phyloP scores from a whole-genome alignment of 2,113 vertebrate genomes.

The Asarcornis scutulata region DNA sequence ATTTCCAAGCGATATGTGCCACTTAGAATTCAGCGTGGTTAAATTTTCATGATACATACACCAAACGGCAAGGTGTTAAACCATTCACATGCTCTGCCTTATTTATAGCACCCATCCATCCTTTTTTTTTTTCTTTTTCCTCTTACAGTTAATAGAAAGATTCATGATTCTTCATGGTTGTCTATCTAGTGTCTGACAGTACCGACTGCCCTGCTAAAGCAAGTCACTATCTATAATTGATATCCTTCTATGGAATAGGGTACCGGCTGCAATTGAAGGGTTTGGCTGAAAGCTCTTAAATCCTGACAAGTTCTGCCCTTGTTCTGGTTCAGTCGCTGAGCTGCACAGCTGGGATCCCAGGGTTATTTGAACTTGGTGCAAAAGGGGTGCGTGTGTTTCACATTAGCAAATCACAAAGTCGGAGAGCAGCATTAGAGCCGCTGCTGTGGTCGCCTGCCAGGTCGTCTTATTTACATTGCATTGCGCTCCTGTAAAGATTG shows the following conservation, averaged over 20 bases:
- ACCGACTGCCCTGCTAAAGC: slow-evolving; percentile 88
- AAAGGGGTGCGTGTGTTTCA: slow-evolving; percentile 63
- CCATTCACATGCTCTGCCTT: slow-evolving; percentile 70
- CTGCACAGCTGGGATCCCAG: slow-evolving; percentile 75
- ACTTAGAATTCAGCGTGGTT: slow-evolving; percentile 16
- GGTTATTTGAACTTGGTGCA: slow-evolving; percentile 79
- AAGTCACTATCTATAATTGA: slow-evolving; percentile 99
- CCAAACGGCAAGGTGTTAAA: slow-evolving; percentile 76
- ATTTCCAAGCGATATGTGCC: not conserved
- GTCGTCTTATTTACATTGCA: slow-evolving; percentile 44
- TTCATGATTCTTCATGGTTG: slow-evolving; percentile 95
- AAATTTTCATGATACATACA: slow-evolving; percentile 70
- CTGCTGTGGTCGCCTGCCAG: slow-evolving; percentile 14
- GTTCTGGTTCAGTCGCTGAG: slow-evolving; percentile 82
- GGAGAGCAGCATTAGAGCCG: slow-evolving; percentile 44
- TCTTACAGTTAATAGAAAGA: slow-evolving; percentile 97
- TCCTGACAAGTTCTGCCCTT: slow-evolving; percentile 96
- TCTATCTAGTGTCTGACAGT: slow-evolving; percentile 95
- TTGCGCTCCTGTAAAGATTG: slow-evolving; percentile 42
- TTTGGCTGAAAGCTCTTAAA: slow-evolving; percentile 96
- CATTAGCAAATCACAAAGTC: slow-evolving; percentile 73
- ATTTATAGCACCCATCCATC: slow-evolving; percentile 82
- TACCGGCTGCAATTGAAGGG: slow-evolving; percentile 93
- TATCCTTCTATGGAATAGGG: slow-evolving; percentile 97
- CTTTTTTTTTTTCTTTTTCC: slow-evolving; percentile 33